Conservation (phyloP, 2,888 invertebrate genomes). For the Epiblema foenella region DNA sequence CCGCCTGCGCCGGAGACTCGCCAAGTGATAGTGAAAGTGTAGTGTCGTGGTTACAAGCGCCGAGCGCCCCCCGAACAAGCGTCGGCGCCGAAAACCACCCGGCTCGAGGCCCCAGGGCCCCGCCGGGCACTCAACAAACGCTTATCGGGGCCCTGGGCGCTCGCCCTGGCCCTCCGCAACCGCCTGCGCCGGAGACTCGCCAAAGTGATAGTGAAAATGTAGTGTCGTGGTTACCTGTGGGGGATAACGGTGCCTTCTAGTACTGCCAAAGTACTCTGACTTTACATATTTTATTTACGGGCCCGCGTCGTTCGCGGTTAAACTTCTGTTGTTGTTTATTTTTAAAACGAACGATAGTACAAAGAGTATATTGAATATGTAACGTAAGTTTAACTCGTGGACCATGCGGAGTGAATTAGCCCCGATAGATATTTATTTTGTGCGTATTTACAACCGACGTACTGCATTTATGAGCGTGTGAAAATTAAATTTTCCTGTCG, state of each 20-base stretch:
- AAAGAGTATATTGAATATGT: slow-evolving; percentile 75
- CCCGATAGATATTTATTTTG: slow-evolving; percentile 79
- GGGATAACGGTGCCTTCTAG: slow-evolving; percentile 64
- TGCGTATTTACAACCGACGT: slow-evolving; percentile 72
- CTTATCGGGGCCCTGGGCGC: slow-evolving; percentile 72
- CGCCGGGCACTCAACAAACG: slow-evolving; percentile 64
- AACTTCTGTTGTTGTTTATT: slow-evolving; percentile 68
- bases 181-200: slow-evolving; percentile 75
- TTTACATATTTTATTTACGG: slow-evolving; percentile 53
- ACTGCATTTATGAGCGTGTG: slow-evolving; percentile 77
- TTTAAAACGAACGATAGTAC: slow-evolving; percentile 69
- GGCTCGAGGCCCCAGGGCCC: slow-evolving; percentile 51
- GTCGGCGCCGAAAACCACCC: slow-evolving; percentile 51
- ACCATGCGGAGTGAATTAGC: slow-evolving; percentile 76
- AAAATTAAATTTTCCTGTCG: slow-evolving; percentile 71
- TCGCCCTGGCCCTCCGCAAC: slow-evolving; percentile 73
- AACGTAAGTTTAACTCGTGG: slow-evolving; percentile 77
- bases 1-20: slow-evolving; percentile 74
- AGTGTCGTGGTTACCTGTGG: slow-evolving; percentile 57
- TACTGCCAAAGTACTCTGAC: slow-evolving; percentile 66
- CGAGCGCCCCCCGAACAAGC: slow-evolving; percentile 50
- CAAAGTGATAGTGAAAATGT: slow-evolving; percentile 59
- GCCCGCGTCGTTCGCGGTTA: slow-evolving; percentile 74
- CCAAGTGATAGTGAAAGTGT: slow-evolving; percentile 59
- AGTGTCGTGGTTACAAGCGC: slow-evolving; percentile 55